Evolutionary conservation across 2,888 invertebrate species (phyloP), one percentile per base, ranked within the genome.

Genomic region (Platycheirus albimanus): DNA sequence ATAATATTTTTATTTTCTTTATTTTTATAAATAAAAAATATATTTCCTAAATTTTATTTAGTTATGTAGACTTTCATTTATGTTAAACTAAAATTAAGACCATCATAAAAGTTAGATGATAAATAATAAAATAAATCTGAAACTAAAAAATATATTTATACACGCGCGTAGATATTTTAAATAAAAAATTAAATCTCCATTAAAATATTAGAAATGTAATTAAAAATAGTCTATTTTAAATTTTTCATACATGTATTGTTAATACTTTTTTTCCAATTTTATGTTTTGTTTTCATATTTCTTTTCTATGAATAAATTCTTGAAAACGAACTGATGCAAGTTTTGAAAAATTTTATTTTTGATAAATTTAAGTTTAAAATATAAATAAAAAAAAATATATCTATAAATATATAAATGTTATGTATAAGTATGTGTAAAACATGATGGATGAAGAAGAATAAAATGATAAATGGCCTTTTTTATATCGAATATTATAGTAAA

Each of bases 391-490:
- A 11, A 49, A 19, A 47, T 30, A 3, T 30, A 63, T 38, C 19
- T 17, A 54, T 58, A 54, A 8, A 36, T 52, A 30, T 7, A 61
- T 41, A 15, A 43, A 43, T 30, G 8, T 54, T 28, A 20, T 30
- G 30, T 45, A 20, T 45, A 45, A 15, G 49, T 49, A 33, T 64
- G 49, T 64, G 64, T 64, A 70, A 70, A 75, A 75, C 64, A 74
- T 79, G 24, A 79, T 54, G 51, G 47, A 72, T 41, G 24, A 43
- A 11, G 49, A 64, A 36, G 67, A 36, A 69, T 36, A 66, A 75
- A 58, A 64, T 61, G 51, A 75, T 69, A 83, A 83, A 83, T 83
- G 83, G 83, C 83, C 83, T 83, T 83, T 79, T 83, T 83, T 83
- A 83, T 83, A 83, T 83, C 72, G 72, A 83, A 78, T 77, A 83